Base-by-base conservation (phyloP, 2,113 vertebrate genomes). In the Motacilla tschutschensis region DNA sequence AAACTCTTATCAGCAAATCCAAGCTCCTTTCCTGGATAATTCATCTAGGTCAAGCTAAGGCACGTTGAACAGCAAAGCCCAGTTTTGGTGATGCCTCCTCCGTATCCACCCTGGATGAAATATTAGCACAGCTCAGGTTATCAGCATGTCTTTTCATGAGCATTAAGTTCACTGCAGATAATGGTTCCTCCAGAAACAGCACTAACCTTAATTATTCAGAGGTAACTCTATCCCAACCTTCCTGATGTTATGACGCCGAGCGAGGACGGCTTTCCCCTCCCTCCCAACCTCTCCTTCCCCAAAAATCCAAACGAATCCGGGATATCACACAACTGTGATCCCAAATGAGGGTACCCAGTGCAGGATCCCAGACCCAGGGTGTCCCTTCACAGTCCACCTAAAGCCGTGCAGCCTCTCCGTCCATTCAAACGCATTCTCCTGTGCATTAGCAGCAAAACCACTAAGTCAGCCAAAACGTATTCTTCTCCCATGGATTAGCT, bases 401-500 rank as follows among this genome's bases (percentile, higher is more conserved):
- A 72, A 58, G 35, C 84, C 87, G 0, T 11, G 77, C 53, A 26
- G 92, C 76, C 72, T 41, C 93, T 67, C 77, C 83, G 41, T 41
- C 73, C 83, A 88, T 87, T 79, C 91, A 85, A 44, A 72, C 0
- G n/a, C 91, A 80, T 59, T 92, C 89, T 92, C 89, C 2, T 28
- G 84, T 55, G 90, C 73, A 79, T 85, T 48, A 94, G 93, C 85
- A 93, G 94, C 84, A 93, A 93, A 94, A 95, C 33, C 84, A 85
- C 88, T 17, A 51, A 79, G 87, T 91, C 93, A 95, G 88, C 93
- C 93, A 85, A 91, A 95, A 66, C 1, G 84, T 73, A 70, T 76
- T 91, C 88, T 85, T 87, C 90, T 92, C 73, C 69, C 87, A 72
- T 78, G 95, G 91, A 90, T 93, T 83, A 95, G 88, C 65, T 94